Base-by-base conservation (phyloP, 1,140 invertebrate species). In the Papilio aristodemus region DNA sequence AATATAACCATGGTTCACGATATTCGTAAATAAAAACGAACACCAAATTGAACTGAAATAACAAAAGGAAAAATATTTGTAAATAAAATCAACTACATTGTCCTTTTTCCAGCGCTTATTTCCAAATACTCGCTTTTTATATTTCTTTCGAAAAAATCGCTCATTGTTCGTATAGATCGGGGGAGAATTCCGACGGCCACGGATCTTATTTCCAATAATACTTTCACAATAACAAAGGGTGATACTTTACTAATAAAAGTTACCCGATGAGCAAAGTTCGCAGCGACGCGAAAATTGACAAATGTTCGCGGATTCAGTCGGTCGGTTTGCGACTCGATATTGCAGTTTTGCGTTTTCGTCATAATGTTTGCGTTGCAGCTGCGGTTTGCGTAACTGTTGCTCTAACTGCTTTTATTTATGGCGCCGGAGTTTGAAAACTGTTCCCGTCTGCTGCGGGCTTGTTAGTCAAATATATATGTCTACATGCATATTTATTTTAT, bases 191-290 rank as follows among this genome's bases (percentile, higher is more conserved):
- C 59, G n/a, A 37, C 13, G 59, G 38, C 59, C 59, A 22, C n/a
- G 59, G 59, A 36, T 62, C 14, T 14, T 59, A 37, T 39, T 62
- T 62, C 59, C 59, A 62, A 62, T 62, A 62, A 62, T 39, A 62
- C 59, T 62, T 62, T 62, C 36, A 62, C 59, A 38, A 62, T 62
- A 62, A 62, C 59, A 10, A 62, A 54, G 11, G 27, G 59, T 17
- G 36, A 62, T 62, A 62, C 36, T 62, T 62, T 62, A 62, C 59
- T 62, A 62, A 62, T 62, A 62, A 62, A 62, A 62, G 59, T 62
- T 62, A n/a, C 14, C 7, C 32, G 59, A 62, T 62, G 59, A 62
- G 32, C 36, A 62, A 62, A 62, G 59, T 62, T 62, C 59, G 59
- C 4, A 32, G 59, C 27, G 59, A 9, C 57, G 57, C 25, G 25